Evolutionary conservation across 1,140 invertebrate species (phyloP), one percentile per base, ranked within the genome.

Genomic region (Atta cephalotes): DNA sequence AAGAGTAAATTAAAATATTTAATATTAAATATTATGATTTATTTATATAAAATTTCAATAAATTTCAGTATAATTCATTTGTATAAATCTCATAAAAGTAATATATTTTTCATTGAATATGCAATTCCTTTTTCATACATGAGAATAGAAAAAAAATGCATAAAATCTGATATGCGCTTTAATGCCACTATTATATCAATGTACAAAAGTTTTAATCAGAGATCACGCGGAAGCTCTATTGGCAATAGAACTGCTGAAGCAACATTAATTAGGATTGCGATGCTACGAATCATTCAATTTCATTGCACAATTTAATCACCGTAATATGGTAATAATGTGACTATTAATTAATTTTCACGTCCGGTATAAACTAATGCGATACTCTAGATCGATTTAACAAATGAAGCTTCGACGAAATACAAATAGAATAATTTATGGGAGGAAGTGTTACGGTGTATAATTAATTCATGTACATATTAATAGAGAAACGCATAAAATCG

Each of bases 321-420:
- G 74, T 79, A 66, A 79, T 85, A 85, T 79, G 31, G 31, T 85
- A 85, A 85, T 85, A 66, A 85, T 78, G 45, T 85, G 49, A 6
- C 28, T 68, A 74, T 79, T 85, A 85, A 85, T 85, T 78, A 79
- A 45, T 85, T 85, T 79, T 66, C 62, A 66, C 31, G 18, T 78
- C 39, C 82, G 62, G 7, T 56, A 85, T 58, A 79, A 79, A 79
- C 70, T 81, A 70, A 85, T 58, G 16, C 35, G 51, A 79, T 85
- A 66, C 35, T 79, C 51, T 65, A 70, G n/a, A 56, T 66, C 16
- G 21, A 79, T 77, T 79, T 85, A 85, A 79, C 66, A 66, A 79
- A 79, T 68, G 51, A 85, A 66, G 35, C 51, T 66, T 79, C 49
- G 74, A 49, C 21, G 21, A 85, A 78, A 72, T 82, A 72, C 53